Base-by-base conservation (phyloP, 2,797 vertebrate genomes). In the Rhinichthys osculus region DNA sequence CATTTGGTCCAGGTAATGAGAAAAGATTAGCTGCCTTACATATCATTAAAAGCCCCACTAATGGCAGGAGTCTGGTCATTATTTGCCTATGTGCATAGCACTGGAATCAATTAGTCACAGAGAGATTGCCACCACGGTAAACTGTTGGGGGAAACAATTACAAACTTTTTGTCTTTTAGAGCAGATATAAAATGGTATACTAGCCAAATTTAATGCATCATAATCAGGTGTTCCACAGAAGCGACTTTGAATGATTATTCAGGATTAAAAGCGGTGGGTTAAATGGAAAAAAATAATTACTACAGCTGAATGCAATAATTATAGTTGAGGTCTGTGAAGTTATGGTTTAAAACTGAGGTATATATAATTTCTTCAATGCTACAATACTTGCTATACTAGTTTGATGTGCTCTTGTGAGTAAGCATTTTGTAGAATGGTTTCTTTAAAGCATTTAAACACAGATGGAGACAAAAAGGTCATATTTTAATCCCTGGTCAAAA, bases 21-120 rank as follows among this genome's bases (percentile, higher is more conserved):
- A 88, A 88, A 90, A 90, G 87, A 92, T 91, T 91, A 88, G 87
- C 87, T 85, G 85, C 87, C 87, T 86, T 88, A 78, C 62, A 78
- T 81, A 84, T 87, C 84, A 89, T 90, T 90, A 88, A 78, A 85
- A 87, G 50, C 64, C 67, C n/a, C 69, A 52, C 72, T 88, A 90
- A 91, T 88, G 83, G 72, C 23, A 35, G 82, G 47, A 54, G 81
- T 74, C 78, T 83, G 79, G 70, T 50, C 84, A 83, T 91, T 89
- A 88, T 84, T 89, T 87, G 82, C 81, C 76, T 83, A 80, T 64
- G 86, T 89, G 86, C 85, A 86, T 86, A 80, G 87, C 69, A 59
- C 17, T 76, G 57, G 70, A 87, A 86, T 87, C 87, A 86, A 82
- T 90, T 90, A 89, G 82, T 81, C 84, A 73, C 81, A 74, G 57